Base-by-base conservation (phyloP, 2,797 vertebrate species). In the Spinus olivaceus region DNA sequence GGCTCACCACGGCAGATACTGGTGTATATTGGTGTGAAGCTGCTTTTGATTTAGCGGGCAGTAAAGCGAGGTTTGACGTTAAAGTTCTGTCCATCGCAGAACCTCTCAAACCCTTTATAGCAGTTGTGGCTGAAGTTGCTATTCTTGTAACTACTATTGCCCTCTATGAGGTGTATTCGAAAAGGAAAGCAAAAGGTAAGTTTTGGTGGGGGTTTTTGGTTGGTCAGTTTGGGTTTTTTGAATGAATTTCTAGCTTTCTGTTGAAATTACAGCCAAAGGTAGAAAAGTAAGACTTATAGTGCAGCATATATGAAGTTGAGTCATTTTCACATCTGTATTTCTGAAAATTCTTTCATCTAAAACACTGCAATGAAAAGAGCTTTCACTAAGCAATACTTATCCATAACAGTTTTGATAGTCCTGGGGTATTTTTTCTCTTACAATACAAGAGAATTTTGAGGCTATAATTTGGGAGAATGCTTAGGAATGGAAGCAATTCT, bases 71-170 rank as follows among this genome's bases (percentile, higher is more conserved):
- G 0, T 21, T 98, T 61, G 50, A 98, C 3, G 96, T 99, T 27
- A 98, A 76, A 73, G 98, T 99, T 65, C 97, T 99, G 69, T 98
- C 96, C 37, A 96, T 98, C 54, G 23, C 94, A 28, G 98, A 97
- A 70, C 99, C 99, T 41, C 98, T 99, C 74, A 99, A 99, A 91
- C 98, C 98, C 2, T 99, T 99, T 92, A 8, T 99, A 10, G 98
- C 79, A 70, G 97, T 99, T 72, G 65, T 98, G 67, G 92, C 91
- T 4, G 99, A 99, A 89, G 99, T 99, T 39, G 14, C 97, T 23
- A 0, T 99, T 56, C 93, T 99, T 59, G 98, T 99, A 42, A 57
- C 96, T 15, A 6, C 96, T n/a, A 98, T 99, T 91, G 95, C 98
- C 42, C 87, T 98, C 42, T 99, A 89, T 24, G 99, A 99, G 97